Evolutionary conservation across 2,113 vertebrate genomes (phyloP).

Genomic region (Pao palembangensis): DNA sequence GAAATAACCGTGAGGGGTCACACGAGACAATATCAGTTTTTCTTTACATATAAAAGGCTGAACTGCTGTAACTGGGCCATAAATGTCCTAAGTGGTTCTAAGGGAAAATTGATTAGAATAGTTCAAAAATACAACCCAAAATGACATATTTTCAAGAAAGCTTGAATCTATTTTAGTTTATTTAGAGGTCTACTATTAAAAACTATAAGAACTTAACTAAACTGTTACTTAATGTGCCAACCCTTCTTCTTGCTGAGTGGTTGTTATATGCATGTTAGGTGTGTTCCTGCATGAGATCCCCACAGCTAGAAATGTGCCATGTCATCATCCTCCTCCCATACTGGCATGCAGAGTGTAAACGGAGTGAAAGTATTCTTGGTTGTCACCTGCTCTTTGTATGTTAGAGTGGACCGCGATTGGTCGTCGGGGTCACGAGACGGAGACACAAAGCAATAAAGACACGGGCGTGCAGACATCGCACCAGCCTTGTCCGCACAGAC

Average conservation of each 20-base stretch:
- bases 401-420: constrained; percentile 32
- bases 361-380: constrained; percentile 58
- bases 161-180: neutral
- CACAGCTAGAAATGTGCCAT: constrained; percentile 31
- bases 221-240: too few species aligned
- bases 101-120: neutral
- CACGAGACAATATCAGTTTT: constrained; percentile 30
- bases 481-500: constrained; percentile 22
- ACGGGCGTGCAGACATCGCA: constrained; percentile 14
- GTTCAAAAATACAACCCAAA: neutral
- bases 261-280: neutral
- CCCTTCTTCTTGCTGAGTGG: too few species aligned
- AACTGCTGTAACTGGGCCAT: constrained; percentile 36
- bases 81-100: constrained; percentile 26
- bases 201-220: neutral
- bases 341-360: constrained; percentile 34
- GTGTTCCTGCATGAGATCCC: neutral
- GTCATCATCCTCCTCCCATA: constrained; percentile 16
- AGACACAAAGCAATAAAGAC: constrained; percentile 30
- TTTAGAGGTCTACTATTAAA: neutral
- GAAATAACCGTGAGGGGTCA: constrained; percentile 52
- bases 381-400: constrained; percentile 61
- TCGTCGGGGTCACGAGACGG: constrained; percentile 39
- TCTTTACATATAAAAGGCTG: constrained; percentile 21
- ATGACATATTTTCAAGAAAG: too few species aligned